A percentile compares a stretch with the other conserved stretches of the same genome.
Conservation (phyloP, 2,797 vertebrate genomes). For the Chiroxiphia lanceolata region DNA sequence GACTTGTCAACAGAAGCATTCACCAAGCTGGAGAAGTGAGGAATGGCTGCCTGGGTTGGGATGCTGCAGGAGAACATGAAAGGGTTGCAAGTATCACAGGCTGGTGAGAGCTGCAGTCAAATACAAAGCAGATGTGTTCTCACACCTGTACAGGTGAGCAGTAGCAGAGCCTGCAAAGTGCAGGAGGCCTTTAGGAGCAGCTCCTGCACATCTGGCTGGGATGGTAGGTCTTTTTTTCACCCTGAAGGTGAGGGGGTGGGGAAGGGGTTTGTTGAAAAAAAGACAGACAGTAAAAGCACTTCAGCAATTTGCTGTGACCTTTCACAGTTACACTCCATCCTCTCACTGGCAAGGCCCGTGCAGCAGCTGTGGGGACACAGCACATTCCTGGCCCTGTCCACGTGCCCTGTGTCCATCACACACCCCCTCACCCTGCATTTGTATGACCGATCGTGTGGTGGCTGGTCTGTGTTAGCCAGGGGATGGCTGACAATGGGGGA, state of each 20-base stretch:
- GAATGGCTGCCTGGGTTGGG: neutral
- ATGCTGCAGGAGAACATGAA: neutral
- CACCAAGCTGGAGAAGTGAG: neutral
- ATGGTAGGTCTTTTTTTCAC: neutral
- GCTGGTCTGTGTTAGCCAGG: neutral
- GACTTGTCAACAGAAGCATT: accelerated
- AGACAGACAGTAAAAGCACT: neutral
- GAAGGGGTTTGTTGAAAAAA: neutral
- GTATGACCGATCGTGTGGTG: accelerated
- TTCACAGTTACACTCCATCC: neutral
- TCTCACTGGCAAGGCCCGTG: neutral
- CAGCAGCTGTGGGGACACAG: neutral
- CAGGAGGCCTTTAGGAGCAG: neutral
- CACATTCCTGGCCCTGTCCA: neutral
- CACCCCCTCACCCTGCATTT: neutral
- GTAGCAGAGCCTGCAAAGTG: neutral
- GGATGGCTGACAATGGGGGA: neutral
- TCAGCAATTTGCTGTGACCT: neutral
- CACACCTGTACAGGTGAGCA: neutral
- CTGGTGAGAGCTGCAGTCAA: neutral
- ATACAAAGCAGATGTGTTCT: neutral
- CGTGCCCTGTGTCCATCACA: accelerated
- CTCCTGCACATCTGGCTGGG: neutral
- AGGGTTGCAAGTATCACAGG: neutral
- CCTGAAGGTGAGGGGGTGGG: neutral